Evolutionary conservation across 1,140 invertebrate genomes (phyloP), one percentile per base, ranked within the genome.

Genomic region (Euwallacea similis): DNA sequence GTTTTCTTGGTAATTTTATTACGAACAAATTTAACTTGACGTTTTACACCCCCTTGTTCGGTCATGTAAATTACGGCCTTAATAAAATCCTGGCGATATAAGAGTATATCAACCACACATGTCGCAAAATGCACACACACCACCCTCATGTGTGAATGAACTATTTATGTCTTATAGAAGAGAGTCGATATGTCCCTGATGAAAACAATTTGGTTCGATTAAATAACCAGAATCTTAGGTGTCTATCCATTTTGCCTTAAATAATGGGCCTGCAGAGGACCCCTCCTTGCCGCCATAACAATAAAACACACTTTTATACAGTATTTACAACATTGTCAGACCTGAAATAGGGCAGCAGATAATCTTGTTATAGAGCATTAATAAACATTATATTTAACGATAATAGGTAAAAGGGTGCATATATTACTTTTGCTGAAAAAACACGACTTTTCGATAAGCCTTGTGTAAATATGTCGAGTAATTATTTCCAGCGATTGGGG

Each of bases 301-400:
- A 65, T 65, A 65, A 65, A 65, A 16, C 50, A 53, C 46, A 7
- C 1, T 62, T 11, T 2, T 33, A 62, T 46, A 4, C 63, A 54
- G 11, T 56, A 44, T 66, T 58, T 56, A 21, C 15, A 46, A 58
- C n/a, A 21, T 65, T 41, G 13, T 47, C 47, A 41, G 11, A 11
- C 46, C 46, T 65, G 16, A 66, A 56, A 56, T 66, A 46, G 65
- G 50, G 33, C 55, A 58, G 15, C 8, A 58, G 65, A 66, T 66
- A 66, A 66, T 66, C 53, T 44, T 33, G 54, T 58, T 66, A 66
- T 58, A 46, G 53, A 1, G 13, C 54, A 66, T 66, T 66, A 66
- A 66, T 66, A 66, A 55, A 66, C 65, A 66, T 66, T 66, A 66
- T 66, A 15, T 66, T 66, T 66, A 66, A 66, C 54, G 65, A 58